Base-by-base conservation (phyloP, 1,140 invertebrate species). In the Stenopsyche tienmushanensis region DNA sequence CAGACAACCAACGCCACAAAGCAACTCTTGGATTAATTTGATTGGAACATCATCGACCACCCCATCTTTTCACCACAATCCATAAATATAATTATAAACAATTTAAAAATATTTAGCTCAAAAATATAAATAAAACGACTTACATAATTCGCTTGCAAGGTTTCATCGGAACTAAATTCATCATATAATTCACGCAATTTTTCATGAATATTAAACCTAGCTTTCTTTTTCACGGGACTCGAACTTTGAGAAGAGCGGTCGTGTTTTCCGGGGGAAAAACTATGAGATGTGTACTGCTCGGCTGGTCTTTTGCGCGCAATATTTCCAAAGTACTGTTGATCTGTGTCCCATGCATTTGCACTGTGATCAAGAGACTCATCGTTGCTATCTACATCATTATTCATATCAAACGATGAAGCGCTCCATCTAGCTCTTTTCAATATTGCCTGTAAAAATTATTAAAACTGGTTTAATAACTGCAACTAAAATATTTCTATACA, bases 201-300 rank as follows among this genome's bases (percentile, higher is more conserved):
- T 69, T 84, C 83, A 71, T 84, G 83, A 66, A 85, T 80, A 76
- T 85, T 83, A 71, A 85, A 83, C 71, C 79, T 80, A 69, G 76
- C 77, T 57, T 70, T 72, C 62, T 71, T 64, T 67, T 80, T 81
- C 15, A 75, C 74, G 34, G 73, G 71, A 50, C 75, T 71, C 17
- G 73, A 73, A 67, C 76, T 74, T 64, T 73, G 72, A 57, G 77
- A 77, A 71, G 74, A 79, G 64, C 76, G 73, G 69, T 80, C 65
- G 26, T 64, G 29, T 25, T 66, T 64, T 15, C 62, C 62, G 1
- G 60, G 62, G 71, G 77, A 80, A 59, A 78, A 78, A 73, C 77
- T 79, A 18, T 65, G 50, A n/a, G 54, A 44, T 15, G 55, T 47
- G 44, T 57, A 69, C 20, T 29, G 45, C n/a, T 65, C 67, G 39